Evolutionary conservation across 1,140 invertebrate species (phyloP).

Genomic region (Glossosoma conforme): DNA sequence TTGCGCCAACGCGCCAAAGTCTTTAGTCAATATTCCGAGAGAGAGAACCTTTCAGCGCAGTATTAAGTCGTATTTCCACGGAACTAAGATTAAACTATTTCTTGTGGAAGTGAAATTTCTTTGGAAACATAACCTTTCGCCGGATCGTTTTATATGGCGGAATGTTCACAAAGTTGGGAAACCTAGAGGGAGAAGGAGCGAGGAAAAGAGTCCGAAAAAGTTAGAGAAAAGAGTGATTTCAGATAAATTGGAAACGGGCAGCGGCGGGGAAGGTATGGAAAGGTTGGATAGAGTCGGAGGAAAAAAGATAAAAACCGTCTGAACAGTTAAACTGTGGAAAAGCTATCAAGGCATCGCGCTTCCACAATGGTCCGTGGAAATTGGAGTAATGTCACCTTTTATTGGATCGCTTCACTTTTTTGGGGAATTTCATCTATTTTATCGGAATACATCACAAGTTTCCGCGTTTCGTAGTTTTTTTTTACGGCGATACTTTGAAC

Average conservation of each 20-base stretch:
- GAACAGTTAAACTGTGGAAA: slow-evolving; percentile 12
- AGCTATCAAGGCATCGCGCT: slow-evolving; percentile 5
- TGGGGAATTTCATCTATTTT: no score
- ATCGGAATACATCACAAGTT: no score
- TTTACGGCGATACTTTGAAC: no score
- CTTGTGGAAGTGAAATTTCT: background rate
- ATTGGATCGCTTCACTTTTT: background rate
- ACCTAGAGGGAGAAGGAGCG: background rate
- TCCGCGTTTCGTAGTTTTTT: no score
- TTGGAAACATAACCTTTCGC: background rate
- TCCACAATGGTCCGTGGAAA: background rate
- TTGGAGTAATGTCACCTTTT: slow-evolving; percentile 6
- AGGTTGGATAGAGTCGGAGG: background rate
- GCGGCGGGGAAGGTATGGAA: background rate
- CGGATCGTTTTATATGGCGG: background rate
- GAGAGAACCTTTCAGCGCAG: no score
- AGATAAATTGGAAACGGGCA: slow-evolving; percentile 12
- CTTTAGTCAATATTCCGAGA: no score
- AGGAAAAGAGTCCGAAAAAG: background rate
- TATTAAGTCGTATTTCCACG: no score
- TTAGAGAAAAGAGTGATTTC: slow-evolving; percentile 8
- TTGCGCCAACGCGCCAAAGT: no score
- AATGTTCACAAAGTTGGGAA: slow-evolving; percentile 2
- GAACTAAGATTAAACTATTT: slow-evolving; percentile 4
- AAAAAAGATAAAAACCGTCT: slow-evolving; percentile 1